Percentiles rank a stretch among this genome's conserved stretches.
phyloP scores from a whole-genome alignment of 2,113 vertebrate species.

The Callocephalon fimbriatum region DNA sequence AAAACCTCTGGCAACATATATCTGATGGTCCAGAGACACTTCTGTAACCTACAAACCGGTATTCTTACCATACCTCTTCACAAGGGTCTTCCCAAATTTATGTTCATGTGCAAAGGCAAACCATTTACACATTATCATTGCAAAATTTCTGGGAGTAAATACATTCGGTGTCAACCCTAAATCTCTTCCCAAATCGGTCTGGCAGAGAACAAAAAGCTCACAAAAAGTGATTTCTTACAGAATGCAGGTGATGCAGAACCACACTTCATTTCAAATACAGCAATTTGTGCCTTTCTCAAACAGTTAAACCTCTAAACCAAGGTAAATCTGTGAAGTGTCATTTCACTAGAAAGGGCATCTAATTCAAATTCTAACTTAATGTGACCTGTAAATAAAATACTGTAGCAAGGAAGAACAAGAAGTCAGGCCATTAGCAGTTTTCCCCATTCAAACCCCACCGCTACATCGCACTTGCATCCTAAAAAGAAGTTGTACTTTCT shows the following conservation, averaged over 20 bases:
- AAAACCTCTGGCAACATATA: neutral
- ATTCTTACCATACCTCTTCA: neutral
- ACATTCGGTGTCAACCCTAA: neutral
- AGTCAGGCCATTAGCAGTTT: too few species aligned
- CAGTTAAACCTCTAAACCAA: neutral
- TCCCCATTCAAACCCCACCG: neutral
- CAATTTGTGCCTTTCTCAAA: neutral
- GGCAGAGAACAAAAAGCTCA: neutral
- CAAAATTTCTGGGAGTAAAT: neutral
- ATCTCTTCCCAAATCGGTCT: neutral
- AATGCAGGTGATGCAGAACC: neutral
- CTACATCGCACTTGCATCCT: accelerated
- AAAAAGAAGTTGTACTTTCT: neutral
- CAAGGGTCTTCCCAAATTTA: too few species aligned
- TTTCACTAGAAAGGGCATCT: neutral
- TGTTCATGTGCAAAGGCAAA: neutral
- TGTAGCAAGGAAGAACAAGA: neutral
- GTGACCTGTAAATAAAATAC: neutral
- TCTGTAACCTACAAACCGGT: accelerated
- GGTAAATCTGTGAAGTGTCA: neutral
- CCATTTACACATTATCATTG: neutral
- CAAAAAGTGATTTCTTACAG: accelerated
- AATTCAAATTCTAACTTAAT: neutral
- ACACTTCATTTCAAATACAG: accelerated
- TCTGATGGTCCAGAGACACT: neutral